Base-by-base conservation (phyloP, 2,888 invertebrate genomes). In the Dione juno region DNA sequence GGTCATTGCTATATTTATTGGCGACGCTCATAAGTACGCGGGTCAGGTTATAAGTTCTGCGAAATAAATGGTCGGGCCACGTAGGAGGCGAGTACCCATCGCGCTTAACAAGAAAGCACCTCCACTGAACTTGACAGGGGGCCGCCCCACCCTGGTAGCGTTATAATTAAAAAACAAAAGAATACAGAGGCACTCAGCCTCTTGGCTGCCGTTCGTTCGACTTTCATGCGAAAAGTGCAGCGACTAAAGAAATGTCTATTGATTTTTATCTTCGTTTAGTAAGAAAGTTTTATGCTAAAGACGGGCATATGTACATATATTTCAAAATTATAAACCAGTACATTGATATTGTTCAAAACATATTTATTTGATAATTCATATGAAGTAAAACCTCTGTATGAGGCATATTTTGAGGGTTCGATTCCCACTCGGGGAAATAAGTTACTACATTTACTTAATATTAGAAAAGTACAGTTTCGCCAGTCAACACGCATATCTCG, bases 161-260 rank as follows among this genome's bases (percentile, higher is more conserved):
- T 91, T 92, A 92, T 92, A 92, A 93, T 93, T 93, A 93, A 92
- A 92, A 93, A 93, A 93, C 91, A 92, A 93, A 93, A 91, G 92
- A 92, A 93, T 88, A 92, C 90, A 90, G 83, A 86, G 87, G 89
- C 88, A 88, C 90, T 90, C 91, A 88, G 89, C 89, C 89, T 89
- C 89, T 88, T 86, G 82, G 87, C 82, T 77, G 78, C 83, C 82
- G 83, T 82, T 84, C 84, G 84, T 87, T 88, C 85, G 83, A 86
- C 85, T 88, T 88, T 87, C 82, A 85, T 85, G 84, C 84, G 82
- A 89, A 88, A 88, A 91, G 87, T 90, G 91, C 90, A 92, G 85
- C 84, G 81, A 82, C 85, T 86, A 72, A 69, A 85, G 84, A 72
- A 74, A 74, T 72, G 66, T 68, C 52, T 76, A 74, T 75, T 74